Base-by-base conservation (phyloP, 2,797 vertebrate genomes). In the Novumbra hubbsi region DNA sequence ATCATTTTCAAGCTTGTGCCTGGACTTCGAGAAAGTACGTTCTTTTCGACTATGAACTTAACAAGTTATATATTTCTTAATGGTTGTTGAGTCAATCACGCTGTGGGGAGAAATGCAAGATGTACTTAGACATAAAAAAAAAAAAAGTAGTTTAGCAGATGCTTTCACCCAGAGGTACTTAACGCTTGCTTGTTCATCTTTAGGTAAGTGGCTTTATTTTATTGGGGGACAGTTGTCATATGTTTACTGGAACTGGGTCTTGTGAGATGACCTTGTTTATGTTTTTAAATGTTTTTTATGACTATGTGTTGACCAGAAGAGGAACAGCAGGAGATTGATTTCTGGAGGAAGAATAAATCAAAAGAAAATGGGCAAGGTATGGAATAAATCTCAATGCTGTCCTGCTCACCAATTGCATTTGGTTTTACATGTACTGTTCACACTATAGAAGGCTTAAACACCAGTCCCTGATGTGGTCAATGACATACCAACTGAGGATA, bases 1-100 rank as follows among this genome's bases (percentile, higher is more conserved):
- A 98, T 99, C 86, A 99, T 99, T 89, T 99, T 98, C 93, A 99
- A 99, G 86, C 90, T 99, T 86, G 96, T 99, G 76, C 98, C 98
- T 72, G 97, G 96, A 87, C 95, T 99, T 77, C 91, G 97, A 93
- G 97, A 99, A 92, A 95, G 97, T 99, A 93, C 96, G 96, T 95
- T 50, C 68, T 49, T 45, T 5, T 64, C 62, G 32, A 30, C 15
- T 32, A 17, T n/a, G n/a, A 57, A 57, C n/a, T 45, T 21, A 57
- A 24, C 52, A 0, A 21, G 21, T 7, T 17, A 57, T 24, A 24
- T 57, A 64, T 64, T 63, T 63, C 62, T 8, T 30, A 28, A 27
- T 62, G 14, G 27, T 62, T 11, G 21, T 1, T 57, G 12, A n/a
- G 19, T 57, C 55, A n/a, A 24, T n/a, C n/a, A n/a, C n/a, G n/a